Conservation (phyloP, 2,113 vertebrate species). For the Proterorhinus semilunaris region DNA sequence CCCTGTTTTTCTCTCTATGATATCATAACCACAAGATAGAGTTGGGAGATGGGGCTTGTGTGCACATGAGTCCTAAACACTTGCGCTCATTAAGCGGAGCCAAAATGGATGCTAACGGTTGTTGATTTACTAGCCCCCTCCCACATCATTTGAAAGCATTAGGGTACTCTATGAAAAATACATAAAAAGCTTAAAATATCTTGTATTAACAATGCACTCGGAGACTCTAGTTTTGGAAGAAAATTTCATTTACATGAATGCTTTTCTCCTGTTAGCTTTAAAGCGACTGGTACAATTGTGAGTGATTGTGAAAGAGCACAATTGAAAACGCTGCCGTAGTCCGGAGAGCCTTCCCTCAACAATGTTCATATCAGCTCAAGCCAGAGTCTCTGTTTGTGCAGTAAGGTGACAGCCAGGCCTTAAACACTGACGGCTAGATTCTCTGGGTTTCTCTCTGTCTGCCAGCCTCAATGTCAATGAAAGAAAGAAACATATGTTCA, state of each 20-base stretch:
- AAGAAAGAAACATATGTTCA: conserved; percentile 71
- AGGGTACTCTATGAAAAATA: conserved; percentile 66
- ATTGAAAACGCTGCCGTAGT: conserved; percentile 15
- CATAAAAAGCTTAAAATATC: conserved; percentile 76
- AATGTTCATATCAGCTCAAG: conserved; percentile 56
- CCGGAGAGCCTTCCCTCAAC: conserved; percentile 37
- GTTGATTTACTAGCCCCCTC: conserved; percentile 74
- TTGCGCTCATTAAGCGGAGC: conserved; percentile 63
- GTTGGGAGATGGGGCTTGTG: conserved; percentile 68
- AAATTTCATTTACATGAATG: conserved; percentile 48
- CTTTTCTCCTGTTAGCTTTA: conserved; percentile 32
- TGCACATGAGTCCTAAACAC: conserved; percentile 71
- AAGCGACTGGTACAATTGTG: conserved; percentile 3
- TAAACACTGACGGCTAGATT: conserved; percentile 43
- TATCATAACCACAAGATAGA: conserved; percentile 85
- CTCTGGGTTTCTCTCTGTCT: conserved; percentile 37
- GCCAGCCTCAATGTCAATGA: conserved; percentile 40
- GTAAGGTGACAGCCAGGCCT: conserved; percentile 62
- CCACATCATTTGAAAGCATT: conserved; percentile 74
- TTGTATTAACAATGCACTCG: conserved; percentile 68
- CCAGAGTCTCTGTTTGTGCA: conserved; percentile 59
- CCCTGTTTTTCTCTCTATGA: conserved; percentile 79
- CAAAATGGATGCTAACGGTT: conserved; percentile 67
- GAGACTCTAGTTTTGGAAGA: conserved; percentile 49
- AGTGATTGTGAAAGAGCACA: conserved; percentile 20